These are phyloP conservation scores for Caenorhabditis elegans DNA, from an alignment of 1,140 invertebrate species.

Conservation along the genomic window DNA sequence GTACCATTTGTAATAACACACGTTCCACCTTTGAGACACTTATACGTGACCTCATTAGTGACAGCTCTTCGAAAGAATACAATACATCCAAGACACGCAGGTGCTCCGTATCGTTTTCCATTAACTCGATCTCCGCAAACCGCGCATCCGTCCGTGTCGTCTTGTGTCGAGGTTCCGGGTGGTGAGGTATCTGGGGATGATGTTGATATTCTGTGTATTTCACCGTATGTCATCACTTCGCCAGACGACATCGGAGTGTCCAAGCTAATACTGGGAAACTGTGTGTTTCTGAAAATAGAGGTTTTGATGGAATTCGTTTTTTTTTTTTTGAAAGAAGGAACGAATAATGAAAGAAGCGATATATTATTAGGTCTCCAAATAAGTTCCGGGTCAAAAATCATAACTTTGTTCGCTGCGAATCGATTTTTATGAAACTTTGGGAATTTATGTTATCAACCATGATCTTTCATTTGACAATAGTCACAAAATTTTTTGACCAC, in stretches of 20 bases:
- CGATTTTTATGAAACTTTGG: too few species aligned
- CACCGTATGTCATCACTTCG: not conserved
- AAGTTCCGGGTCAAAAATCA: too few species aligned
- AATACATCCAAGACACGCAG: constrained; percentile 45
- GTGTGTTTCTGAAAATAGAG: constrained; percentile 11
- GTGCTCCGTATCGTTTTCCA: constrained; percentile 40
- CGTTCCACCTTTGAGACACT: constrained; percentile 18
- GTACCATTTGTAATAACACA: constrained; percentile 34
- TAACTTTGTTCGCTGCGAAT: too few species aligned
- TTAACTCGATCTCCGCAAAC: constrained; percentile 41
- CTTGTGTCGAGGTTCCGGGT: not conserved
- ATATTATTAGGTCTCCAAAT: too few species aligned
- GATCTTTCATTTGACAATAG: too few species aligned
- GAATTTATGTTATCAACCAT: too few species aligned
- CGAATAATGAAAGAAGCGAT: too few species aligned
- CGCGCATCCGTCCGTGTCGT: constrained; percentile 25
- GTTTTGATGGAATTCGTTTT: not conserved
- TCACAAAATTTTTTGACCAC: too few species aligned
- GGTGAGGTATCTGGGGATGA: not conserved
- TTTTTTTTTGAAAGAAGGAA: too few species aligned
- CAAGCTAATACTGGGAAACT: not conserved
- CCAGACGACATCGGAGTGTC: not conserved
- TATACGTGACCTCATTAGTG: constrained; percentile 30
- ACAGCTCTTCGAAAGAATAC: constrained; percentile 44
- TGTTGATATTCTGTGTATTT: not conserved